Evolutionary conservation across 1,140 invertebrate genomes (phyloP), one percentile per base, ranked within the genome.

Genomic region (Halesus radiatus): DNA sequence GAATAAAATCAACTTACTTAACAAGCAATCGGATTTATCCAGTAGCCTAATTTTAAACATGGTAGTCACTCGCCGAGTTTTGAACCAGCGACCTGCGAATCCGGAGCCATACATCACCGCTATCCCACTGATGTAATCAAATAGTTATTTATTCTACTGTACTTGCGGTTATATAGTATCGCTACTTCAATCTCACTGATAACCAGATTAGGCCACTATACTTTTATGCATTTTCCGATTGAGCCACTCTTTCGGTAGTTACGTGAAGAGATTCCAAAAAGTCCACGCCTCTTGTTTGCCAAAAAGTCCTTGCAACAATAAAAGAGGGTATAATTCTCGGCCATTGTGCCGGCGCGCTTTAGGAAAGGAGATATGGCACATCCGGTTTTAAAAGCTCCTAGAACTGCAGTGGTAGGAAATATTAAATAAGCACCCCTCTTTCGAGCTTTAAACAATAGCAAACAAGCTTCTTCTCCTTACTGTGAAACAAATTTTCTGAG

Each of bases 291-390:
- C 64, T 20, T 50, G 64, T 68, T 68, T 68, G 64, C 29, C 18
- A 50, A 45, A 64, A 45, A 50, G 64, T 68, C 64, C 64, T 16
- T 68, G 64, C 64, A 68, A 68, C 45, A 68, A 68, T 68, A 68
- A 45, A 68, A 37, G 32, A 15, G 64, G 5, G 64, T 18, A 68
- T 68, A 18, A 68, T 68, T 3, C 37, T 32, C 18, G 13, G 13
- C 64, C 64, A 68, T 68, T 68, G 64, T 68, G 32, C 29, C 4
- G 7, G 29, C 64, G 3, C 1, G 22, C 64, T 32, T 16, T n/a
- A 22, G 64, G 29, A 37, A 45, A 1, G 32, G 13, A 37, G 32
- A 50, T 68, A 64, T 68, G n/a, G n/a, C 32, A 45, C n/a, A 37
- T 68, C 64, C 64, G 64, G 64, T 2, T 37, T 8, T 20, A 22